Evolutionary conservation across 2,113 vertebrate species (phyloP).

Genomic region (Eptesicus fuscus): DNA sequence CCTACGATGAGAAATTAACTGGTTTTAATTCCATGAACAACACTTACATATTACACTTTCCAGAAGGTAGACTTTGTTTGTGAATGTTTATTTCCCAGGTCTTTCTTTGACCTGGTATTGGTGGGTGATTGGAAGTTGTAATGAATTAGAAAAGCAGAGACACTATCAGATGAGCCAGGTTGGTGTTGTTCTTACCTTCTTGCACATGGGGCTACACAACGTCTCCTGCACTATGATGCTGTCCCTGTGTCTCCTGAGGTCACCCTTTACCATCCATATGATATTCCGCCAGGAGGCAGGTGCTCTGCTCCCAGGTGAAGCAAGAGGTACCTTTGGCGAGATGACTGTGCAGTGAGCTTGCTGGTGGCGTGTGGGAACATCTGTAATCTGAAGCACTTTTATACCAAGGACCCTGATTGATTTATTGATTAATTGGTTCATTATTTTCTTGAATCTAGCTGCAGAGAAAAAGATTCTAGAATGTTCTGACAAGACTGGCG

Average conservation of each 20-base stretch:
- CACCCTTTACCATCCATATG: slow-evolving; percentile 55
- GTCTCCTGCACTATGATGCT: slow-evolving; percentile 53
- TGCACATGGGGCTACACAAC: neutral
- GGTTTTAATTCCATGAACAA: neutral
- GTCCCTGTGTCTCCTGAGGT: slow-evolving; percentile 68
- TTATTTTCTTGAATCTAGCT: slow-evolving; percentile 74
- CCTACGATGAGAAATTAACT: neutral
- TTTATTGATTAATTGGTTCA: neutral
- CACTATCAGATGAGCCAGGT: neutral
- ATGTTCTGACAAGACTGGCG: slow-evolving; percentile 61
- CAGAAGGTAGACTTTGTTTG: neutral
- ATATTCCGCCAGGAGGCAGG: neutral
- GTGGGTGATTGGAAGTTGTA: neutral
- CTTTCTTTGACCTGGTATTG: neutral
- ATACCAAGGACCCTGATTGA: slow-evolving; percentile 49
- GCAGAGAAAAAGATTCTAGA: slow-evolving; percentile 72
- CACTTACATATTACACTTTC: neutral
- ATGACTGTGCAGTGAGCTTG: neutral
- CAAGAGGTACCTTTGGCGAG: neutral
- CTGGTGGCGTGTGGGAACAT: slow-evolving; percentile 32
- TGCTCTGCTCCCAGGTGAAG: neutral
- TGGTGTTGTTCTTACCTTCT: neutral
- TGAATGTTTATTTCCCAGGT: neutral
- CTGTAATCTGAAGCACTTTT: slow-evolving; percentile 67
- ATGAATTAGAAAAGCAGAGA: neutral